Conservation (phyloP, 30 jellyfish, hydroid and myxozoan genomes). For the Morbakka virulenta region DNA sequence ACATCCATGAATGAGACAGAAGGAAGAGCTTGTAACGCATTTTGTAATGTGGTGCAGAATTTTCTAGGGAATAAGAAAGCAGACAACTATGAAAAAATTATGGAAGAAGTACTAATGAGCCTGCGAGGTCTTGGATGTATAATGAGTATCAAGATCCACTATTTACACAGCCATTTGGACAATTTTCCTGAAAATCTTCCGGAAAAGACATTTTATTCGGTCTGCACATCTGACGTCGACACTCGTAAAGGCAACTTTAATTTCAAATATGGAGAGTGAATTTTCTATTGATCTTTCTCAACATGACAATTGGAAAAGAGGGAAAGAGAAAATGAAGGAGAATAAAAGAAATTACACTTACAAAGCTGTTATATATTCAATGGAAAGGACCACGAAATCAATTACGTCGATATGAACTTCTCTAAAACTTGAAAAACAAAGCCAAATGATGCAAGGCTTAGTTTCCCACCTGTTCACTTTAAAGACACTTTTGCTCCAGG, state of each 20-base stretch:
- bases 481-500: slow-evolving; percentile 48
- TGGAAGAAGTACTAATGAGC: too few species aligned
- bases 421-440: slow-evolving; percentile 36
- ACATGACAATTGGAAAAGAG: slow-evolving; percentile 17
- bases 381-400: slow-evolving; percentile 13
- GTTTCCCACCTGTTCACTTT: slow-evolving; percentile 39
- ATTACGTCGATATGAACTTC: slow-evolving; percentile 39
- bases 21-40: too few species aligned
- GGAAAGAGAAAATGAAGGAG: slow-evolving; percentile 25
- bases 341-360: slow-evolving; percentile 19
- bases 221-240: slow-evolving; percentile 52
- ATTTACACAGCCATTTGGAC: too few species aligned
- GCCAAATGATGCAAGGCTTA: slow-evolving; percentile 39
- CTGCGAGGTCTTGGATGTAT: too few species aligned
- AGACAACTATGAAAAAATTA: too few species aligned
- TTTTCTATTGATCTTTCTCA: too few species aligned
- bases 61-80: too few species aligned
- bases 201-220: slow-evolving; percentile 1
- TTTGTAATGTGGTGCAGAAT: too few species aligned
- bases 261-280: slow-evolving; percentile 40
- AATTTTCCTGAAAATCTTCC: too few species aligned
- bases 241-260: slow-evolving; percentile 41
- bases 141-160: too few species aligned
- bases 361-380: slow-evolving; percentile 33
- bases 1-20: too few species aligned